phyloP scores from a whole-genome alignment of 1,140 invertebrate genomes.

The Pseudomyrmex concolor region DNA sequence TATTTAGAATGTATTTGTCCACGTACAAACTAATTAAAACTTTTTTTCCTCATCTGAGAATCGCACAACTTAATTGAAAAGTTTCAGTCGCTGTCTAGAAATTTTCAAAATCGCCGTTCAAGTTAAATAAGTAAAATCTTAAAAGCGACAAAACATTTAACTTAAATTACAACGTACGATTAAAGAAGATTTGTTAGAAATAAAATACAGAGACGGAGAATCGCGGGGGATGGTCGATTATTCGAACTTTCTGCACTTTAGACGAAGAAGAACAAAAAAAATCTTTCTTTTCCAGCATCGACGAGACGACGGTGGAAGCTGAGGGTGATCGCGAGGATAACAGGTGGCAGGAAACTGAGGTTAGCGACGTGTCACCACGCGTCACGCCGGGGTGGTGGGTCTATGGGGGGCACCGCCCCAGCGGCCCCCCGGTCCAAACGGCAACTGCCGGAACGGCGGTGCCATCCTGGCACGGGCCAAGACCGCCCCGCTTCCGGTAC shows the following conservation, averaged over 20 bases:
- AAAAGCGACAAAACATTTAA: too few species aligned
- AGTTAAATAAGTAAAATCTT: too few species aligned
- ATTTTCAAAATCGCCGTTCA: too few species aligned
- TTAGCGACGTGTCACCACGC: slow-evolving; percentile 79
- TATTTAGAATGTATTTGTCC: too few species aligned
- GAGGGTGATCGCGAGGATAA: slow-evolving; percentile 31
- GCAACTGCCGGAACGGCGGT: slow-evolving; percentile 79
- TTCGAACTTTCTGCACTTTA: background rate
- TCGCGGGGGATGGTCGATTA: too few species aligned
- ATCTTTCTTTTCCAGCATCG: slow-evolving; percentile 53
- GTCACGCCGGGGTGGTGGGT: slow-evolving; percentile 84
- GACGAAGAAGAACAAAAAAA: background rate
- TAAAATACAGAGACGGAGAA: too few species aligned
- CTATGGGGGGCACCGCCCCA: slow-evolving; percentile 84
- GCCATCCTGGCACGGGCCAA: slow-evolving; percentile 76
- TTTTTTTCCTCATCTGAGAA: too few species aligned
- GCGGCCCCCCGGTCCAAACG: slow-evolving; percentile 81
- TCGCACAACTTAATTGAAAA: too few species aligned
- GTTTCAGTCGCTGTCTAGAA: too few species aligned
- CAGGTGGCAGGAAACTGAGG: slow-evolving; percentile 51
- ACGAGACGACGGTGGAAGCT: slow-evolving; percentile 26
- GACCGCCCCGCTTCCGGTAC: slow-evolving; percentile 71
- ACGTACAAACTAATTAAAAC: too few species aligned
- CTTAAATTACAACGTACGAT: too few species aligned
- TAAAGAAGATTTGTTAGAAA: too few species aligned